Base-by-base conservation (phyloP, 2,797 vertebrate genomes). In the Myotis findleyi region DNA sequence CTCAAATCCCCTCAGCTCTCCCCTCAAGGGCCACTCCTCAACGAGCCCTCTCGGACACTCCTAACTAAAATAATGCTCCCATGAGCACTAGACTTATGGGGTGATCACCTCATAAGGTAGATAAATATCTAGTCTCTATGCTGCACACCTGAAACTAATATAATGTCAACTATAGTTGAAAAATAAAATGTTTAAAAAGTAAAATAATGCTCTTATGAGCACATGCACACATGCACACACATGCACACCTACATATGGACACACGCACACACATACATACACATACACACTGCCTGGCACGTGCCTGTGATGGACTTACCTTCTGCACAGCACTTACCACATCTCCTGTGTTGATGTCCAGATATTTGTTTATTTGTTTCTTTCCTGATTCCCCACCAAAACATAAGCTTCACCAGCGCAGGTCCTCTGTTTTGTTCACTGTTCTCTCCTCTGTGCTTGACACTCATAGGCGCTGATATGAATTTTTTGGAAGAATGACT, bases 241-340 rank as follows among this genome's bases (percentile, higher is more conserved):
- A 3, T 11, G 5, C 41, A 6, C 55, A 9, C 21, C 0, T 1
- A 6, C 41, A 8, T 23, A 10, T 13, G 17, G 47, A 18, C 38
- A 2, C 17, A 36, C 23, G 8, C 71, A 62, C 59, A 59, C 5
- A 2, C 13, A 14, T 62, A 30, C 59, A 30, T 62, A 30, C 25
- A 62, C 12, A 62, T 62, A 64, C 81, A 49, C 38, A 30, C 41
- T 3, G 18, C n/a, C 41, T 5, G 14, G 14, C 30, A 47, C 9
- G 0, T 13, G 2, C 21, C 36, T 23, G 3, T 1, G 7, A 0
- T 8, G 3, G 27, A 16, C n/a, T 30, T 53, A 3, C 12, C 0
- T 62, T 12, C 66, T 33, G 25, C 36, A 36, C 0, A 6, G 47
- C 38, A 53, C 51, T 36, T 4, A 13, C 20, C 30, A 1, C 84